Base-by-base conservation (phyloP, 2,113 vertebrate genomes). In the Chaetops frenatus region DNA sequence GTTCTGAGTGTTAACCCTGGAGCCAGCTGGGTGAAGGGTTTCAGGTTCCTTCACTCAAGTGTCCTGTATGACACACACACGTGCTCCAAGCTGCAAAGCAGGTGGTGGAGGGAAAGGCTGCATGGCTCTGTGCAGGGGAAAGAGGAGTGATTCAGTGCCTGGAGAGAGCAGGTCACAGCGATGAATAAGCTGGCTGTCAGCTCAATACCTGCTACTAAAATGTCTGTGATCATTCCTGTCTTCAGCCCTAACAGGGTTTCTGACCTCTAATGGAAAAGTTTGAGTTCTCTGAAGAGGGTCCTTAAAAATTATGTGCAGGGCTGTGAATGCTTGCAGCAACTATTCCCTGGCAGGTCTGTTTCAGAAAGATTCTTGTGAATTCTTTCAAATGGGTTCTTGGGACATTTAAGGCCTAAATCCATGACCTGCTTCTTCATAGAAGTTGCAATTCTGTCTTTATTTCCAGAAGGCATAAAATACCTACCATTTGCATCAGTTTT, bases 31-130 rank as follows among this genome's bases (percentile, higher is more conserved):
- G 18, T 42, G 38, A 29, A 82, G 33, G n/a, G 42, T 58, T 86
- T 81, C 36, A 31, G 22, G 18, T 65, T 53, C 53, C 51, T 74
- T 44, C 31, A 12, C 24, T 42, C 33, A 12, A 8, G 35, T 54
- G 24, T 72, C 27, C 61, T 31, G 0, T 11, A 33, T 0, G 5
- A 54, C 45, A 66, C 20, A 5, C 4, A 6, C 0, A 2, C 0
- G 0, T 58, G 44, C 29, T 58, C 56, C 29, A 72, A 35, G 54
- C 53, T 56, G 40, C 24, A 44, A 20, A 8, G 45, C 14, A 21
- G 58, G 33, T 9, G 27, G 4, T 51, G 17, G n/a, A 57, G 13
- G 33, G 42, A 65, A 69, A 53, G 45, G 45, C 45, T 78, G 28
- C 21, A 18, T 0, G 0, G 38, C 28, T 76, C 14, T 3, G 14